A percentile compares a stretch with the other conserved stretches of the same genome.
phyloP scores from a whole-genome alignment of 2,797 vertebrate genomes.

The Peromyscus aztecus region DNA sequence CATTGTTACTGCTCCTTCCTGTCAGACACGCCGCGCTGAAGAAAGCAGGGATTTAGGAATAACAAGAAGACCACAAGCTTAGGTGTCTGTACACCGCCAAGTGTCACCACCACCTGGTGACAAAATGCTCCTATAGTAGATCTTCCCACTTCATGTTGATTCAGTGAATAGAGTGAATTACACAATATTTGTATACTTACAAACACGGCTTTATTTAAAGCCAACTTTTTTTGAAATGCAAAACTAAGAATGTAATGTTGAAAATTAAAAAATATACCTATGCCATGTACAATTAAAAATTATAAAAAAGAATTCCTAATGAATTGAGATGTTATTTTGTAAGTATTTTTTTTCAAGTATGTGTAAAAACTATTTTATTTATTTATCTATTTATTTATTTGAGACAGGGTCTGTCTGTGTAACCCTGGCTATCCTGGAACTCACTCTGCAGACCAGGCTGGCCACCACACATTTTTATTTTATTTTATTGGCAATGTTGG shows the following conservation, averaged over 20 bases:
- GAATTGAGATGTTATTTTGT: background rate
- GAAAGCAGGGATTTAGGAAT: background rate
- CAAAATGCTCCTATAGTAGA: background rate
- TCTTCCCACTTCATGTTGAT: conserved; percentile 31
- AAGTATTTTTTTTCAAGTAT: conserved; percentile 16
- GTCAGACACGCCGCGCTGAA: conserved; percentile 40
- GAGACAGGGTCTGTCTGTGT: background rate
- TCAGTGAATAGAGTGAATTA: background rate
- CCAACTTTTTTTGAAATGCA: background rate
- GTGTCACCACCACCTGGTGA: background rate
- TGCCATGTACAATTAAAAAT: background rate
- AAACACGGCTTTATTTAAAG: conserved; percentile 49
- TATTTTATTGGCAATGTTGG: background rate
- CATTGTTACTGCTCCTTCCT: conserved; percentile 43
- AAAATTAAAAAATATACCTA: background rate
- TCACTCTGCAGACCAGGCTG: background rate
- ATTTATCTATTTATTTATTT: background rate
- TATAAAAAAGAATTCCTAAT: background rate
- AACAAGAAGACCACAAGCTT: too few relatives aligned
- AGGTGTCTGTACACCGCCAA: too few relatives aligned
- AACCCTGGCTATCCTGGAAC: background rate
- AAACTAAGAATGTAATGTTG: conserved; percentile 4
- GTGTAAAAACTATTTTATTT: background rate
- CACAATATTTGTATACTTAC: conserved; percentile 20
- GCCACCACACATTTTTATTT: background rate